phyloP scores from a whole-genome alignment of 2,888 invertebrate species.

The Polymixis lichenea region DNA sequence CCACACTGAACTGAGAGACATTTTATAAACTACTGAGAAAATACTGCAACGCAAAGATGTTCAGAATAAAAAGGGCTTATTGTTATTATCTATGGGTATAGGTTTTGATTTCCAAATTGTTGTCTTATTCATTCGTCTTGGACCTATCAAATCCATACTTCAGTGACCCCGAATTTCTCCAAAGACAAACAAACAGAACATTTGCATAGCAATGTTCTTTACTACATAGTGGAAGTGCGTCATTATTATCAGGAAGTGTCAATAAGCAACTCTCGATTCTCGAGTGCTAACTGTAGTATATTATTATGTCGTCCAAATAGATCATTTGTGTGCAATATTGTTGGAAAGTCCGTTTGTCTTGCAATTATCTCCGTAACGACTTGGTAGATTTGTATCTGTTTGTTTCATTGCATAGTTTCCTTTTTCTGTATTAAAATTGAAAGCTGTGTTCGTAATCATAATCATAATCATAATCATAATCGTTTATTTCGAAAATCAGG shows the following conservation, averaged over 20 bases:
- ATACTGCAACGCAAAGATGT: too few relatives aligned
- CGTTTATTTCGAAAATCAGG: too few relatives aligned
- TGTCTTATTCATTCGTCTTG: neutral
- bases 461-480: too few relatives aligned
- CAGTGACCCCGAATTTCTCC: conserved; percentile 8
- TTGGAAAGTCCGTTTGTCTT: conserved; percentile 48
- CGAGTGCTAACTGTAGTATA: conserved; percentile 25
- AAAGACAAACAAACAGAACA: conserved; percentile 11
- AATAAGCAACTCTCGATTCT: conserved; percentile 56
- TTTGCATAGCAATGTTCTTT: conserved; percentile 30
- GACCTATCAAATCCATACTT: neutral
- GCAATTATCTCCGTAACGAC: conserved; percentile 53
- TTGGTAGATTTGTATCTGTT: conserved; percentile 39
- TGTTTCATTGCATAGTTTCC: conserved; percentile 21
- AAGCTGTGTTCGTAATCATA: neutral
- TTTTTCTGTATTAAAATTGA: conserved; percentile 18
- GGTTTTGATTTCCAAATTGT: neutral
- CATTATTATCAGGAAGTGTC: conserved; percentile 56
- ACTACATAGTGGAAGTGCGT: conserved; percentile 33
- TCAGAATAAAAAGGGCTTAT: too few relatives aligned
- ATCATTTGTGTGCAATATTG: conserved; percentile 43
- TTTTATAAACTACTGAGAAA: too few relatives aligned
- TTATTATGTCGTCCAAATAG: conserved; percentile 54
- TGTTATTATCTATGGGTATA: neutral
- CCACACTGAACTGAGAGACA: too few relatives aligned